Evolutionary conservation across 1,140 invertebrate genomes (phyloP).

Genomic region (Achroia grisella): DNA sequence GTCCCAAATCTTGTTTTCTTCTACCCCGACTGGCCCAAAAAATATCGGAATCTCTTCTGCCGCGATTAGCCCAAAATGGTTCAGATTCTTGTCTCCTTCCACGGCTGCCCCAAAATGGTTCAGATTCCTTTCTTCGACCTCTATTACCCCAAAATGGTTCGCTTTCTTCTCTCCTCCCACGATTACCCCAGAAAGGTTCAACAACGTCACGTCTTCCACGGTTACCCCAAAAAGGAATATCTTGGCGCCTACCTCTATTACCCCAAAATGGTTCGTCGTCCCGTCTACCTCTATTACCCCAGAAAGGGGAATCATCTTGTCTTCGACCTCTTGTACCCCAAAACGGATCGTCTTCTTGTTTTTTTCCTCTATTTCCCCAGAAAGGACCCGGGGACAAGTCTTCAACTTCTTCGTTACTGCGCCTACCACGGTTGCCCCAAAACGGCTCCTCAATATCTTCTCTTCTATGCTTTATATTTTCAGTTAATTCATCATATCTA

Average conservation of each 20-base stretch:
- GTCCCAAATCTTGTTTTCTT: slow-evolving; percentile 34
- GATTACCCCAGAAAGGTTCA: slow-evolving; percentile 50
- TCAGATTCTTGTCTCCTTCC: slow-evolving; percentile 30
- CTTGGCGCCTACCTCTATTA: slow-evolving; percentile 26
- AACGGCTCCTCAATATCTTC: slow-evolving; percentile 33
- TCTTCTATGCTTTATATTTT: slow-evolving; percentile 23
- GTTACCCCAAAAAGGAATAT: slow-evolving; percentile 44
- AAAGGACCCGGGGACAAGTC: slow-evolving; percentile 1
- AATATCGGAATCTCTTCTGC: slow-evolving; percentile 32
- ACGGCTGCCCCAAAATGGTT: slow-evolving; percentile 47
- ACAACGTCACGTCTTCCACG: slow-evolving; percentile 34
- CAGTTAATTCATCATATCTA: slow-evolving; percentile 6
- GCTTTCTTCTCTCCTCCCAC: slow-evolving; percentile 32
- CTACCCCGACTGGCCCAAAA: slow-evolving; percentile 32
- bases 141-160: slow-evolving; percentile 41
- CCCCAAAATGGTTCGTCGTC: slow-evolving; percentile 32
- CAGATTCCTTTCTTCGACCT: slow-evolving; percentile 32
- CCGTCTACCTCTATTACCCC: slow-evolving; percentile 23
- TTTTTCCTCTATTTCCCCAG: slow-evolving; percentile 18
- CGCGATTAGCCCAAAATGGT: slow-evolving; percentile 48
- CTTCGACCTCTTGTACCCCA: slow-evolving; percentile 20
- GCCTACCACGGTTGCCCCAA: slow-evolving; percentile 31
- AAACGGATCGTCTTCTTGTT: slow-evolving; percentile 20
- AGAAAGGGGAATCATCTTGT: slow-evolving; percentile 13
- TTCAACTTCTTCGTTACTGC: slow-evolving; percentile 17